Base-by-base conservation (phyloP, 2,797 vertebrate genomes). In the Chelidonichthys spinosus region DNA sequence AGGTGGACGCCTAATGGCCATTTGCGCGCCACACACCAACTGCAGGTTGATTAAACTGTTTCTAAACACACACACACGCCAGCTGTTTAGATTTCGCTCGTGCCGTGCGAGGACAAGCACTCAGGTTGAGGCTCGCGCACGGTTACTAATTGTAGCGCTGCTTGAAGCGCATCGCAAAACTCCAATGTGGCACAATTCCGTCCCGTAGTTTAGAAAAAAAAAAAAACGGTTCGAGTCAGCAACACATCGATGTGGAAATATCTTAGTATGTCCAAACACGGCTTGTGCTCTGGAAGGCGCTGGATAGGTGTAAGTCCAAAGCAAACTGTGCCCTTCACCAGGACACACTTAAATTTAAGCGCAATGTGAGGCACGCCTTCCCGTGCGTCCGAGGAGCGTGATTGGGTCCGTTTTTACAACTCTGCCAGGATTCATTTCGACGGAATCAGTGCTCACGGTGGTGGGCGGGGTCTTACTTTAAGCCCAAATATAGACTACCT, bases 401-500 rank as follows among this genome's bases (percentile, higher is more conserved):
- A 94, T 92, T 92, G 93, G 93, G 74, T 69, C 72, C 61, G 61
- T 69, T 90, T 87, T 87, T 86, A 90, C 88, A 91, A 88, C 91
- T 87, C 70, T 69, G 71, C 66, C 79, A 75, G 65, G 65, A 83
- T 78, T 70, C 56, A 76, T 78, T 69, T 81, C 68, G 59, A 67
- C 72, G 7, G 4, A 52, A 66, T 65, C 40, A 37, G 72, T 44
- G 74, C 33, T 66, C 50, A 77, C 36, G 47, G 52, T 2, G 9
- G 49, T 71, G 78, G 81, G 81, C 44, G 82, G 76, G 46, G 39
- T 58, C 8, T 69, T 33, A 9, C 40, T 75, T 63, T 17, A 69
- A 58, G 15, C 0, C 79, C 64, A 74, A 76, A 86, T 74, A 74
- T 61, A 76, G 79, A 74, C 32, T 40, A 37, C 7, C 49, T 76